Base-by-base conservation (phyloP, 2,113 vertebrate species). In the Amphiprion percula region DNA sequence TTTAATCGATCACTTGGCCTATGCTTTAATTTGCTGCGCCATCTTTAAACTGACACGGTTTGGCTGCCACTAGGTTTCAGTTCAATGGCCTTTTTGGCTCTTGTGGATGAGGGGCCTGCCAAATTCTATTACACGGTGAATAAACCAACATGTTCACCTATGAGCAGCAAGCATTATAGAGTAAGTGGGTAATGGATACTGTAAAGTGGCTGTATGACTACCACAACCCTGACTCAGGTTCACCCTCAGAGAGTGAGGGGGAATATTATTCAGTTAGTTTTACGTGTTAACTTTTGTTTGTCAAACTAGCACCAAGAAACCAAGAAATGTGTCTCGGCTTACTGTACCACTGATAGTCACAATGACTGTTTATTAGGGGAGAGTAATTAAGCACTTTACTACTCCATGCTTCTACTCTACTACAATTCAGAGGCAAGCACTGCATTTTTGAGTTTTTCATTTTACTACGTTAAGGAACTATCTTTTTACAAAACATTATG, bases 41-140 rank as follows among this genome's bases (percentile, higher is more conserved):
- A 81, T 88, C 87, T 87, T 71, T 78, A 88, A 62, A 68, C 74
- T 54, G 87, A 79, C 74, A 80, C 53, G 49, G 74, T 82, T 82
- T 81, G 77, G 75, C 71, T 63, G 78, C 59, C 53, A 23, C 70
- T 47, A 26, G 54, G 68, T 80, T 79, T 80, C 81, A 63, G 78
- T 80, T 92, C 89, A 66, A 37, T 69, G 79, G 73, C 60, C 72
- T 67, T 68, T 85, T 87, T 88, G 85, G 91, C 86, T 78, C 76
- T 37, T 23, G 44, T 50, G 67, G 73, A 81, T 52, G 68, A 63
- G 61, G 50, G 47, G 47, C 47, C 77, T 73, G 75, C 83, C 90
- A 90, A 86, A 90, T 88, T 88, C 88, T 84, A 88, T 91, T 89
- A 88, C 86, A 87, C 65, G 86, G 83, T 68, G 86, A 77, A 88